Conservation (phyloP, 2,797 vertebrate genomes). For the Mormyrops boulengeri region DNA sequence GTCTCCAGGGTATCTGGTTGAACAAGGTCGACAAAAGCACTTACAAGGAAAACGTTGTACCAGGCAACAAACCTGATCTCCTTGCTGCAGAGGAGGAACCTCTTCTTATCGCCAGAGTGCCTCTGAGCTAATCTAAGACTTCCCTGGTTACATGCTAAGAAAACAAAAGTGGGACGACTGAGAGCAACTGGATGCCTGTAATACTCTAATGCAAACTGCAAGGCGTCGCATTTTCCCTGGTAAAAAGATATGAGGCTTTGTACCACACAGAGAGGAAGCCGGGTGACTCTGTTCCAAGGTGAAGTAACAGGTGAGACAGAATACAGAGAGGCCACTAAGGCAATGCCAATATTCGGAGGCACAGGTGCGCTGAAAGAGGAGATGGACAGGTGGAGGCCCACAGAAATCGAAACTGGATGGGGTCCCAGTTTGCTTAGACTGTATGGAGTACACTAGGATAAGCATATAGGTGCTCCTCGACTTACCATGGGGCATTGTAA, state of each 20-base stretch:
- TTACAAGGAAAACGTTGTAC: conserved; percentile 32
- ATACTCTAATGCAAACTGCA: not conserved
- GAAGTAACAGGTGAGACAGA: not conserved
- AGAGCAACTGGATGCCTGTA: conserved; percentile 2
- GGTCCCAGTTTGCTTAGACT: not conserved
- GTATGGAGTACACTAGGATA: not conserved
- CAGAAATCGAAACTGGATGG: not conserved
- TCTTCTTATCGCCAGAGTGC: not conserved
- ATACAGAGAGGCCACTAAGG: not conserved
- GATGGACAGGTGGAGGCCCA: not conserved
- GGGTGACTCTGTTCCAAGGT: not conserved
- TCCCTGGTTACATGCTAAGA: conserved; percentile 9
- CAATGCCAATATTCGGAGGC: not conserved
- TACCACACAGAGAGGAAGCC: not conserved
- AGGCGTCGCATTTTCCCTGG: not conserved
- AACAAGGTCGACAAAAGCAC: conserved; percentile 19
- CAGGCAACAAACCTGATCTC: conserved; percentile 23
- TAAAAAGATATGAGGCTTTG: not conserved
- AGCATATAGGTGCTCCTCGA: not conserved
- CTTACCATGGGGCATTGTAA: not conserved
- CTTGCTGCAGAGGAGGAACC: not conserved
- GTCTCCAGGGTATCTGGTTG: conserved; percentile 24
- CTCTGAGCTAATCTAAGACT: not conserved
- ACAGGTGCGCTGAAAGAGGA: not conserved
- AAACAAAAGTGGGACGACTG: not conserved